These are phyloP conservation scores for Pterocles burchelli DNA, from an alignment of 2,113 vertebrate genomes.

Conservation along the genomic window DNA sequence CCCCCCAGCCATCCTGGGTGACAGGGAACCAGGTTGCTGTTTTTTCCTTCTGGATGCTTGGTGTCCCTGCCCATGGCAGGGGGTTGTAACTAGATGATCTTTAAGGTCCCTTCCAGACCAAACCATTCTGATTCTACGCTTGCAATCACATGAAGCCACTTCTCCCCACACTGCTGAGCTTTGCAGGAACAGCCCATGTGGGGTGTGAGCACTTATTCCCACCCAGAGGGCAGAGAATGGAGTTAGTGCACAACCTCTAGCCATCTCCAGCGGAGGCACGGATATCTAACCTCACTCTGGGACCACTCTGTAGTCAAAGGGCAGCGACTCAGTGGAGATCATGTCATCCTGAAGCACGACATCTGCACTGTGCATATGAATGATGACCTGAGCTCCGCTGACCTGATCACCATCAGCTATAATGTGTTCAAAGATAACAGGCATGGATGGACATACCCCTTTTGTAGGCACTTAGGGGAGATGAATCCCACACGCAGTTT, in stretches of 20 bases:
- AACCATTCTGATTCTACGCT: too few species aligned
- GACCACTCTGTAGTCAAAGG: neutral
- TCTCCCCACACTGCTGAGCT: neutral
- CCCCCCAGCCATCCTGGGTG: neutral
- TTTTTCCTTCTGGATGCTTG: neutral
- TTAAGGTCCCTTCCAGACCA: too few species aligned
- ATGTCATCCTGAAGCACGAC: neutral
- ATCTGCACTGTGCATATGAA: neutral
- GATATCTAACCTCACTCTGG: conserved; percentile 1
- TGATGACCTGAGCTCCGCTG: neutral
- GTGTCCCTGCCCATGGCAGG: too few species aligned
- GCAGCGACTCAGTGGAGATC: neutral
- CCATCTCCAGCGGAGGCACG: neutral
- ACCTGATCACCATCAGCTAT: neutral
- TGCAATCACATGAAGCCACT: rapidly evolving
- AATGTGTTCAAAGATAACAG: neutral
- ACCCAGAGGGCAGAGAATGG: neutral
- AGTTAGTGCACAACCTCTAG: neutral
- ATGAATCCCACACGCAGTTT: neutral
- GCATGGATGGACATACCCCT: neutral
- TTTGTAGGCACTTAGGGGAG: conserved; percentile 11
- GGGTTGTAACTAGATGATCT: too few species aligned
- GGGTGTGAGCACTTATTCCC: neutral
- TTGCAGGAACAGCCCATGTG: neutral
- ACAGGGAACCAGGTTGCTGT: neutral